Evolutionary conservation across 92 coral and sea anemone genomes (phyloP).

Genomic region (Galaxea fascicularis): DNA sequence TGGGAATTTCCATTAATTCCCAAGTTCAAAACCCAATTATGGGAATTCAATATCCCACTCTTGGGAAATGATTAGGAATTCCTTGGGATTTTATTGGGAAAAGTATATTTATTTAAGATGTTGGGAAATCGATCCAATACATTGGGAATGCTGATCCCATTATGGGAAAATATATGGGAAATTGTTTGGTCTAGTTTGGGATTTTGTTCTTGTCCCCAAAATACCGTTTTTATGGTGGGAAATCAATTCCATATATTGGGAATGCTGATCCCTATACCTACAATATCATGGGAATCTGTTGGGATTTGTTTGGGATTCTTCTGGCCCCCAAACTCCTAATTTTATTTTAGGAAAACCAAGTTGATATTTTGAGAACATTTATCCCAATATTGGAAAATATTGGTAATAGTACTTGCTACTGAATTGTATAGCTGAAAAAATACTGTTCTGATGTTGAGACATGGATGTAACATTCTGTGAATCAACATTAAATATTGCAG

Average conservation of each 20-base stretch:
- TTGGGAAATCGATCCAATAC: constrained; percentile 23
- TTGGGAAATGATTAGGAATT: constrained; percentile 19
- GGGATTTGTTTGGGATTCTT: constrained; percentile 27
- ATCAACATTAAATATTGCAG: background rate
- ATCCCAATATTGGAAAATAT: constrained; percentile 25
- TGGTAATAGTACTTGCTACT: background rate
- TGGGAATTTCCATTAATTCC: constrained; percentile 17
- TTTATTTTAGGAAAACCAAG: background rate
- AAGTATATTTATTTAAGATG: background rate
- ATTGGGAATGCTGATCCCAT: constrained; percentile 26
- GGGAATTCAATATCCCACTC: background rate
- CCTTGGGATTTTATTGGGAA: constrained; percentile 21
- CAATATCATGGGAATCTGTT: constrained; percentile 18
- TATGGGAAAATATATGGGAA: constrained; percentile 3
- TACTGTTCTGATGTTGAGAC: constrained; percentile 3
- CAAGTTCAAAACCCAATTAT: background rate
- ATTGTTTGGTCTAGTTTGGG: constrained; percentile 13
- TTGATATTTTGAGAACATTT: constrained; percentile 5
- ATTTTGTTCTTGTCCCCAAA: background rate
- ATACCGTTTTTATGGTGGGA: constrained; percentile 5
- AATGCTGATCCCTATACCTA: background rate
- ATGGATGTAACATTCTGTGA: background rate
- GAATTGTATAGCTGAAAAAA: background rate
- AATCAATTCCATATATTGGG: constrained; percentile 2
- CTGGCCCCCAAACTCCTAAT: background rate